Base-by-base conservation (phyloP, 2,113 vertebrate genomes). In the Pteronura brasiliensis region DNA sequence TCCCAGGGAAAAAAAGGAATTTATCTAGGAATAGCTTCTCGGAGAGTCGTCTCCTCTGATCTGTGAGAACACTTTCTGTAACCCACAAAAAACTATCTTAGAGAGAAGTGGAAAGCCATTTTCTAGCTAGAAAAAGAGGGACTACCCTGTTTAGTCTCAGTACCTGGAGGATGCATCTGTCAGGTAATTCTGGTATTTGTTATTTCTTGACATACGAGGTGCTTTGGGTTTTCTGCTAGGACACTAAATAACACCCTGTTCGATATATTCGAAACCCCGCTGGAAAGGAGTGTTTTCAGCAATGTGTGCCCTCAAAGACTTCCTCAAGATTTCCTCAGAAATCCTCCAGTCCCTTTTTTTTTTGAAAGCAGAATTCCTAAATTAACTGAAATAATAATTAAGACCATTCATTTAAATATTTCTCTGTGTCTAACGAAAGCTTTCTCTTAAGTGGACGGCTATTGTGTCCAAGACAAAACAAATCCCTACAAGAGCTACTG, bases 401-500 rank as follows among this genome's bases (percentile, higher is more conserved):
- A 39, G 82, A 47, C 21, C 55, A 27, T 23, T 34, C 17, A 59
- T 36, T 55, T 39, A 23, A 71, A 7, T 12, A 11, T 11, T 25
- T 84, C 36, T 21, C 13, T 25, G n/a, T 31, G 36, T 44, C 9
- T 31, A 80, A 65, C 2, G 3, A 27, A 71, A 57, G 27, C 29
- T 55, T 85, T 42, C 44, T 82, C 55, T 10, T 29, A 49, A 76
- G 3, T 0, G 36, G 31, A 80, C 21, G 63, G 86, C 15, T 42
- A 52, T 1, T 57, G 15, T 23, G 6, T 52, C 77, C 39, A 31
- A 55, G 80, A 57, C 18, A 34, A 59, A 61, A 57, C 36, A 65
- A 21, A 6, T 17, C 7, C 55, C 44, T 55, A 5, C 3, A 42
- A 29, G 0, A 2, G 10, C 1, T 2, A 20, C 42, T 7, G 18